Evolutionary conservation across 2,888 invertebrate genomes (phyloP).

Genomic region (Vesta saturnalis): DNA sequence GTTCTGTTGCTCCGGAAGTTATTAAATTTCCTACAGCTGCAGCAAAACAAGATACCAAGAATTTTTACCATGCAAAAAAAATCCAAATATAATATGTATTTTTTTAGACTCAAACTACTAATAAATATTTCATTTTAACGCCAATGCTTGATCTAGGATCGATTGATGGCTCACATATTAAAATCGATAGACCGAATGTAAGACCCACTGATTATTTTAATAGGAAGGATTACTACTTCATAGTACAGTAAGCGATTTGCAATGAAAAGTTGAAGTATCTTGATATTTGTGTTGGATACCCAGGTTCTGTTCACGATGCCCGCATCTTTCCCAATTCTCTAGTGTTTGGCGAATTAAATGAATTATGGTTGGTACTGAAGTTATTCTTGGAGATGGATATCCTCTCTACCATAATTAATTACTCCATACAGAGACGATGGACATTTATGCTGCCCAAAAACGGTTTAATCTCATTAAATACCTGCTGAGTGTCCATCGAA

Average conservation of each 20-base stretch:
- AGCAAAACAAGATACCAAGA: slow-evolving; percentile 1
- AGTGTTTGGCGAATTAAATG: neutral
- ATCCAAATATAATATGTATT: neutral
- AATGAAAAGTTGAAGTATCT: no score
- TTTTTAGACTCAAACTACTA: neutral
- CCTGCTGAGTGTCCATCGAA: slow-evolving; percentile 16
- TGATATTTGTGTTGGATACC: no score
- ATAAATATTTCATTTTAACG: neutral
- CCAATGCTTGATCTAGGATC: neutral
- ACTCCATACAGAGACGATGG: slow-evolving; percentile 30
- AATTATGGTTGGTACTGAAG: slow-evolving; percentile 15
- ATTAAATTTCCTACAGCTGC: neutral
- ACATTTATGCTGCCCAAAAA: slow-evolving; percentile 19
- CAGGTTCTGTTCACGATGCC: no score
- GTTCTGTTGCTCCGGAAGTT: neutral
- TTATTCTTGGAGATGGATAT: slow-evolving; percentile 33
- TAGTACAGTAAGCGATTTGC: slow-evolving; percentile 17
- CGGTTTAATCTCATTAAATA: slow-evolving; percentile 26
- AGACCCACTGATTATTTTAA: no score
- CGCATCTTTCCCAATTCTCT: slow-evolving; percentile 14
- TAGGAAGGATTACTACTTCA: slow-evolving; percentile 13
- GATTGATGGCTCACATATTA: slow-evolving; percentile 7
- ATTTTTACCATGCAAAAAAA: slow-evolving; percentile 1
- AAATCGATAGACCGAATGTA: neutral
- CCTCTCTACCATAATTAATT: slow-evolving; percentile 16